Evolutionary conservation across 2,888 invertebrate species (phyloP).

Genomic region (Nephrotoma flavescens): DNA sequence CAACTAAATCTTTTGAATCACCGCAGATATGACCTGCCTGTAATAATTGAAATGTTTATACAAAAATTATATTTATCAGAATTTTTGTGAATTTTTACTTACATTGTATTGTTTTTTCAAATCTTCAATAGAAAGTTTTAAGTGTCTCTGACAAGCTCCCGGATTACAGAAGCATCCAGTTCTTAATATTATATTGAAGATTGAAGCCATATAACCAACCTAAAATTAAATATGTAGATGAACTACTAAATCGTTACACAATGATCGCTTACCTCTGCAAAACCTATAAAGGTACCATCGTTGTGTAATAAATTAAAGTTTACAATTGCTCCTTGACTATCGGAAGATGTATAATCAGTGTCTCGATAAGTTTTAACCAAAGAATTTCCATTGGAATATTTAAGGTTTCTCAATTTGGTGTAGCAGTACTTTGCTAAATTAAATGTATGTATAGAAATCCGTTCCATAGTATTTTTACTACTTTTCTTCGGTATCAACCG

Average conservation of each 20-base stretch:
- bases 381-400: slow-evolving; percentile 56
- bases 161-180: slow-evolving; percentile 97
- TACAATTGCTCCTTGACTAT: slow-evolving; percentile 69
- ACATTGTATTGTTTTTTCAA: slow-evolving; percentile 62
- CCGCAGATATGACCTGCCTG: slow-evolving; percentile 82
- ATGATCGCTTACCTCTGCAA: slow-evolving; percentile 51
- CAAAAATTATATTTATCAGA: neutral
- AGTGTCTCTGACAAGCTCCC: slow-evolving; percentile 77
- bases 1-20: slow-evolving; percentile 68
- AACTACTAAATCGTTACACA: neutral
- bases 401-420: slow-evolving; percentile 41
- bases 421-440: slow-evolving; percentile 59
- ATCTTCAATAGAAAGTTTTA: slow-evolving; percentile 51
- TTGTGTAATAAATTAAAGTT: slow-evolving; percentile 74
- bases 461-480: slow-evolving; percentile 35
- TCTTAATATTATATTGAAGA: slow-evolving; percentile 72
- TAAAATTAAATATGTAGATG: slow-evolving; percentile 25
- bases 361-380: slow-evolving; percentile 61
- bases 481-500: slow-evolving; percentile 39
- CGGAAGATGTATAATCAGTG: slow-evolving; percentile 43
- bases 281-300: slow-evolving; percentile 72
- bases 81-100: slow-evolving; percentile 6
- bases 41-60: slow-evolving; percentile 11
- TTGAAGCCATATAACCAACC: slow-evolving; percentile 78
- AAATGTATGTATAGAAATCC: slow-evolving; percentile 60